Base-by-base conservation (phyloP, 2,797 vertebrate species). In the Babyrousa celebensis region DNA sequence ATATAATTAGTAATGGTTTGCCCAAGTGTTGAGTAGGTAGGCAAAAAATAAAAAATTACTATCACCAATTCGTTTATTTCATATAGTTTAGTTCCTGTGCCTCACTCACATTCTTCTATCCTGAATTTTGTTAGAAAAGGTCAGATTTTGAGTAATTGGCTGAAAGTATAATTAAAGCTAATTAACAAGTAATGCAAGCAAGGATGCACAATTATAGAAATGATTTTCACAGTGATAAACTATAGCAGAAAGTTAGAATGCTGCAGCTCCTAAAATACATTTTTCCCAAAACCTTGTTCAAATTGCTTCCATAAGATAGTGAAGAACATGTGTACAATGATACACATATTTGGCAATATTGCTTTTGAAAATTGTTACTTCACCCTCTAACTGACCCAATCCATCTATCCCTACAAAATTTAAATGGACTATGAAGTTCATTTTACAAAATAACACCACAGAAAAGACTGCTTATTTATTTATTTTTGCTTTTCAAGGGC, bases 1-100 rank as follows among this genome's bases (percentile, higher is more conserved):
- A 93, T 97, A 80, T 85, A 98, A 97, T 97, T 98, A 99, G 98
- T 97, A 98, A 98, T 98, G 78, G 96, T 92, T 97, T 98, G 97
- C 92, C 60, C 94, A 98, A 98, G 70, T 96, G 98, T 96, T 97
- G 98, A 98, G 60, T 32, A 87, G 91, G 71, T 84, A 96, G 88
- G 12, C n/a, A 89, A 93, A 83, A 96, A 65, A 93, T 85, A 82
- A 96, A 94, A 96, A 92, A 91, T 96, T 36, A 78, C 27, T 56
- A 12, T 63, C 67, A 12, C 62, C 80, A 48, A 78, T 94, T 88
- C 97, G 71, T 94, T 96, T 97, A 89, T 75, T 97, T 25, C 29
- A 18, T 95, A 54, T 12, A 63, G 11, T n/a, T 92, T 94, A 68
- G 79, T 97, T 97, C 91, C 94, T 94, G 32, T 72, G 48, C 68